A percentile compares a stretch with the other conserved stretches of the same genome.
Evolutionary conservation across 2,888 invertebrate genomes (phyloP).

Genomic region (Agonopterix alstromeriana): DNA sequence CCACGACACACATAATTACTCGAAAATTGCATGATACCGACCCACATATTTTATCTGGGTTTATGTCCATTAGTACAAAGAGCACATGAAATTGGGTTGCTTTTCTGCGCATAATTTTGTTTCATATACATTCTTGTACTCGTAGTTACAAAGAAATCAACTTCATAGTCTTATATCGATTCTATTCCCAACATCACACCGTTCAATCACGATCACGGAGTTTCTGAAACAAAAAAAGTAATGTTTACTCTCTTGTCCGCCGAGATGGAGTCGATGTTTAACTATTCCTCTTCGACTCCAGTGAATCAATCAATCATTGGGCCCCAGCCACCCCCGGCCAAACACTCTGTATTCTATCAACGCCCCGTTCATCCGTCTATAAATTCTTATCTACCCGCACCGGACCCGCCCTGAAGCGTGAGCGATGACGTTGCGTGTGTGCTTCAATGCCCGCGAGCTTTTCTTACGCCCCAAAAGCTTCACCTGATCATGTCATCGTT

Average conservation of each 20-base stretch:
- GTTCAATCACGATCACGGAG: conserved; percentile 12
- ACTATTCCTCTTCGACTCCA: conserved; percentile 36
- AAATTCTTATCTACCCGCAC: conserved; percentile 62
- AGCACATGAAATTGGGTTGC: conserved; percentile 26
- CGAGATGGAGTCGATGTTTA: conserved; percentile 24
- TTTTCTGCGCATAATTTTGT: conserved; percentile 8
- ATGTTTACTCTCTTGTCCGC: conserved; percentile 17
- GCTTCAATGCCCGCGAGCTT: conserved; percentile 33
- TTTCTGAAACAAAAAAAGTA: conserved; percentile 10
- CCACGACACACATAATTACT: conserved; percentile 11
- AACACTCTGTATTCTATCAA: conserved; percentile 62
- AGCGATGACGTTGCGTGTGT: conserved; percentile 59
- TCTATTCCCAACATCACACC: conserved; percentile 12
- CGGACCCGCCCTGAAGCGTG: conserved; percentile 46
- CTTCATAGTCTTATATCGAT: background rate
- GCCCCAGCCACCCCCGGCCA: conserved; percentile 29
- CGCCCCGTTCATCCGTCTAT: conserved; percentile 57
- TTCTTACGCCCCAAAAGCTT: conserved; percentile 23
- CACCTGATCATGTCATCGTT: conserved; percentile 29
- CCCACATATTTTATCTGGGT: conserved; percentile 36
- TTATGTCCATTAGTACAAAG: conserved; percentile 37
- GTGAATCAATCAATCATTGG: conserved; percentile 59
- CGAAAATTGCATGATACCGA: conserved; percentile 45
- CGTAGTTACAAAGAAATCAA: background rate
- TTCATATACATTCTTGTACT: background rate